Evolutionary conservation across 1,140 invertebrate genomes (phyloP), one percentile per base, ranked within the genome.

Genomic region (Phortica variegata): DNA sequence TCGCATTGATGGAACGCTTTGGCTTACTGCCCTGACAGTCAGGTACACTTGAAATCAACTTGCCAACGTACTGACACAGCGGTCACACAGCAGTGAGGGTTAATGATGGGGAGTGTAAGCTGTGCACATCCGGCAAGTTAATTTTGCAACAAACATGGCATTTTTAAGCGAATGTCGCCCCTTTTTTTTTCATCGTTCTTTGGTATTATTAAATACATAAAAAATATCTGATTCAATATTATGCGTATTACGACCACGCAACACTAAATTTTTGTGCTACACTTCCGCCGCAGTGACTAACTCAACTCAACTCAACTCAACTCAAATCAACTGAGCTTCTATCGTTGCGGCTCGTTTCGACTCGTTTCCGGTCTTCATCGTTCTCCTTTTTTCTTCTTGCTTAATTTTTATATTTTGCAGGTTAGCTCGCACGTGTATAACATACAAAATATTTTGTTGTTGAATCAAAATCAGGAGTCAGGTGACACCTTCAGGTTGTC

Each of bases 231-330:
- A 38, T 17, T 8, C 36, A 12, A 38, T 7, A 56, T 66, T 66
- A 58, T 68, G n/a, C n/a, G n/a, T n/a, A n/a, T n/a, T n/a, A n/a
- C n/a, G n/a, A n/a, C n/a, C n/a, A n/a, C n/a, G n/a, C n/a, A n/a
- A n/a, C n/a, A 68, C 63, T 60, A 68, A 68, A 68, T 68, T 68
- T 68, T 68, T 68, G 63, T 68, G 68, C 60, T 68, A 68, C 63
- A 68, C 63, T 68, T 68, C 63, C 63, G 63, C 54, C 32, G 13
- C 32, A 13, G 6, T n/a, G 6, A 29, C 26, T 7, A 7, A 29
- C 26, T 12, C 26, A n/a, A 29, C 26, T 29, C 26, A 29, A 29
- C 6, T 29, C 26, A 7, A 7, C 26, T 7, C 26, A 29, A 29
- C 12, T 29, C 12, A 29, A 29, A 17, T 39, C 39, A 32, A 32